Percentiles rank a stretch among this genome's conserved stretches.
These are phyloP conservation scores for Eledona agricola DNA, from an alignment of 2,888 invertebrate genomes.

Conservation along the genomic window DNA sequence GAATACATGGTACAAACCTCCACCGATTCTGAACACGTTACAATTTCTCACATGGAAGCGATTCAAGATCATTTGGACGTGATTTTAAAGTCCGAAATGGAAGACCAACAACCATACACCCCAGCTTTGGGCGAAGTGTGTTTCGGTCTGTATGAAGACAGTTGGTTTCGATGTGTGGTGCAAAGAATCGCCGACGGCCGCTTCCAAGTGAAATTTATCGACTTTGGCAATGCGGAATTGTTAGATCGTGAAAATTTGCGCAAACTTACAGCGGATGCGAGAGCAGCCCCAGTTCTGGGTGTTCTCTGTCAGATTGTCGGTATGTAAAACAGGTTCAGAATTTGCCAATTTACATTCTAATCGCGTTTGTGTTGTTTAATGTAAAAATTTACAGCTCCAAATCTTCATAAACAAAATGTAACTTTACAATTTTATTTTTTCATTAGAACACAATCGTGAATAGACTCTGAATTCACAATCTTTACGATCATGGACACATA, in stretches of 20 bases:
- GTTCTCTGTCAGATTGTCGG: conserved; percentile 45
- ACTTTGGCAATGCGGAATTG: conserved; percentile 51
- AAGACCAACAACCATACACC: conserved; percentile 41
- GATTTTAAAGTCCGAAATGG: conserved; percentile 25
- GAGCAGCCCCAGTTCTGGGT: conserved; percentile 45
- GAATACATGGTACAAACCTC: conserved; percentile 38
- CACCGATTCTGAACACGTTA: conserved; percentile 36
- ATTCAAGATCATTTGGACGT: conserved; percentile 33
- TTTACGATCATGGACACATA: no score
- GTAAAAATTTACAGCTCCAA: no score
- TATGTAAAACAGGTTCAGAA: conserved; percentile 32
- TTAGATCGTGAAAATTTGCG: conserved; percentile 44
- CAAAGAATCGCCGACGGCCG: conserved; percentile 48
- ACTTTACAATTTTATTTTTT: no score
- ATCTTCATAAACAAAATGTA: no score
- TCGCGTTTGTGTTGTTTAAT: no score
- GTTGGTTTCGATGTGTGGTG: conserved; percentile 24
- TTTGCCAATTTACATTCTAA: no score
- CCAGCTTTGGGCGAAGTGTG: conserved; percentile 49
- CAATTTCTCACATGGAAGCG: conserved; percentile 35
- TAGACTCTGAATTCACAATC: no score
- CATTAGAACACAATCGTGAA: no score
- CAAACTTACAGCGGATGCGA: conserved; percentile 46
- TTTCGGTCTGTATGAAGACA: conserved; percentile 47
- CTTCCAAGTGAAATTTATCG: conserved; percentile 48